Evolutionary conservation across 2,797 vertebrate species (phyloP), one percentile per base, ranked within the genome.

Genomic region (Parotocinclus haroldoi): DNA sequence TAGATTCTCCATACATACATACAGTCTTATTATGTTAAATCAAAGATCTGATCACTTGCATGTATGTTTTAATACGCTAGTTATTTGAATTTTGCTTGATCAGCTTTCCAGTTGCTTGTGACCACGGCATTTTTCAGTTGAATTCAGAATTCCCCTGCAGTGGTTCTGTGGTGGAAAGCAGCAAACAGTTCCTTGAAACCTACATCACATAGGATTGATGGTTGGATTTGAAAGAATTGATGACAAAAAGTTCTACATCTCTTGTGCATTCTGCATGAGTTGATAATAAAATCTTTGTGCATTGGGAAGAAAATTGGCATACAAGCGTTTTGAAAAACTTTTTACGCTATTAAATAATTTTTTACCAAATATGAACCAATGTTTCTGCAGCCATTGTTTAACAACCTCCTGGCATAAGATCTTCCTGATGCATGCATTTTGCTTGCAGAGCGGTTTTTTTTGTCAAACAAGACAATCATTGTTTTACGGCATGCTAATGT

Each of bases 81-180:
- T 7, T 39, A 10, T 17, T 14, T 61, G 12, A 27, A 60, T 56
- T 66, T 57, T 65, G 61, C 63, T 44, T 66, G 14, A 45, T 56
- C 58, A 61, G 14, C 37, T 40, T 65, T 71, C 57, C 37, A 18
- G 52, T 51, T 60, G 64, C 10, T 48, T 63, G 37, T 66, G 37
- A 39, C 45, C 51, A 63, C 44, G 37, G 13, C 37, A 50, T 52
- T 63, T 68, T 76, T 55, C 39, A 54, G n/a, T 56, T 57, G 55
- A 73, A 68, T 66, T 71, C 54, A 58, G 55, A 71, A 71, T 58
- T 71, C 61, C 72, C 76, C 69, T 60, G 52, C 14, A 49, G 42
- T 44, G 42, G 13, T 60, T 64, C 10, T 72, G 69, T 72, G 69
- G 72, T 69, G 14, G 16, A 67, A 63, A 51, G 54, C 53, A 68